These are phyloP conservation scores for Helicoverpa zea DNA, from an alignment of 1,140 invertebrate genomes.

Conservation along the genomic window DNA sequence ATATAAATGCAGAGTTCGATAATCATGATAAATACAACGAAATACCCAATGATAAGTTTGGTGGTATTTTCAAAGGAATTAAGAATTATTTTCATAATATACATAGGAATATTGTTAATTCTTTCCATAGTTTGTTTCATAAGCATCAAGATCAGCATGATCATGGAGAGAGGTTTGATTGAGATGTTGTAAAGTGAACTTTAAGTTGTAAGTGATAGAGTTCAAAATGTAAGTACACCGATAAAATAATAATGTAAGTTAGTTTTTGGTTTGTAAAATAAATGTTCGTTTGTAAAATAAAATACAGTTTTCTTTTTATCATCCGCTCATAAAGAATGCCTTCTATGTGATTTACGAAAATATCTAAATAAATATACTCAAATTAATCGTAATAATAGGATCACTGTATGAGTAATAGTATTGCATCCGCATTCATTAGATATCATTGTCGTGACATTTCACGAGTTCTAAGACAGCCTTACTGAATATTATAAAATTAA, in stretches of 20 bases:
- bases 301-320: neutral
- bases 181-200: neutral
- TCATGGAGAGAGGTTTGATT: neutral
- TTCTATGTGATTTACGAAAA: too few species aligned
- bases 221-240: neutral
- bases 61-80: constrained; percentile 21
- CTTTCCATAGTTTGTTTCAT: constrained; percentile 33
- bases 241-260: neutral
- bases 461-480: too few species aligned
- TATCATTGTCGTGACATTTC: too few species aligned
- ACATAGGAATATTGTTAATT: constrained; percentile 25
- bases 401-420: too few species aligned
- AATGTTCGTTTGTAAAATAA: neutral
- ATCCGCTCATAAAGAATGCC: too few species aligned
- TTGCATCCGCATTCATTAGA: too few species aligned
- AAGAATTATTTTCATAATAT: constrained; percentile 31
- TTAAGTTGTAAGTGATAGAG: neutral
- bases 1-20: constrained; percentile 63
- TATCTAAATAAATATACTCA: too few species aligned
- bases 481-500: too few species aligned
- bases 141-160: neutral
- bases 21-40: constrained; percentile 32
- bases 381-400: too few species aligned
- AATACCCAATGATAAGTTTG: constrained; percentile 12
- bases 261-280: neutral